phyloP scores from a whole-genome alignment of 2,888 invertebrate genomes.

The Phragmatobia fuliginosa region DNA sequence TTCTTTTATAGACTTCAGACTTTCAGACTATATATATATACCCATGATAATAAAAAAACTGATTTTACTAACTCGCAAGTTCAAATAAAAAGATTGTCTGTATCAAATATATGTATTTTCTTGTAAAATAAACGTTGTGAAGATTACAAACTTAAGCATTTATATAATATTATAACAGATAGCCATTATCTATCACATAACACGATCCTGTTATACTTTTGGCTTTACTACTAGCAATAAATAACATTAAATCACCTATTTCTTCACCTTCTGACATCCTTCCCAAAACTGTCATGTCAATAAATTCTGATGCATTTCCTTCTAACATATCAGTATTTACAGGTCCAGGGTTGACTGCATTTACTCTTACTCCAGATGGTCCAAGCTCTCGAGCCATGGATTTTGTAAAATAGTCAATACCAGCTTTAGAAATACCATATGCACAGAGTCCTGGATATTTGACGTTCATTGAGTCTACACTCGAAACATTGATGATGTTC shows the following conservation, averaged over 20 bases:
- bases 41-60: too few species aligned
- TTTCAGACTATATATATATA: too few species aligned
- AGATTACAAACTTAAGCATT: not conserved
- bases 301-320: not conserved
- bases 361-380: constrained; percentile 31
- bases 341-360: constrained; percentile 35
- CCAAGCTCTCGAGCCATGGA: constrained; percentile 25
- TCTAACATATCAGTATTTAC: constrained; percentile 19
- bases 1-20: too few species aligned
- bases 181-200: constrained; percentile 48
- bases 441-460: constrained; percentile 1
- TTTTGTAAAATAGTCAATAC: constrained; percentile 30
- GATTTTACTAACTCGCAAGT: not conserved
- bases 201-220: constrained; percentile 51
- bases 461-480: constrained; percentile 25
- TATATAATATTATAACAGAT: not conserved
- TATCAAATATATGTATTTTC: not conserved
- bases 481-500: constrained; percentile 57
- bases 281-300: not conserved
- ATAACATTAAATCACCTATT: constrained; percentile 53
- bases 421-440: constrained; percentile 36
- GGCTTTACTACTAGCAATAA: constrained; percentile 55
- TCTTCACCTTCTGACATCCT: constrained; percentile 60
- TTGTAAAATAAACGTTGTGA: not conserved
- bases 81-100: not conserved